phyloP scores from a whole-genome alignment of 2,797 vertebrate species.

The Rhinatrema bivittatum region DNA sequence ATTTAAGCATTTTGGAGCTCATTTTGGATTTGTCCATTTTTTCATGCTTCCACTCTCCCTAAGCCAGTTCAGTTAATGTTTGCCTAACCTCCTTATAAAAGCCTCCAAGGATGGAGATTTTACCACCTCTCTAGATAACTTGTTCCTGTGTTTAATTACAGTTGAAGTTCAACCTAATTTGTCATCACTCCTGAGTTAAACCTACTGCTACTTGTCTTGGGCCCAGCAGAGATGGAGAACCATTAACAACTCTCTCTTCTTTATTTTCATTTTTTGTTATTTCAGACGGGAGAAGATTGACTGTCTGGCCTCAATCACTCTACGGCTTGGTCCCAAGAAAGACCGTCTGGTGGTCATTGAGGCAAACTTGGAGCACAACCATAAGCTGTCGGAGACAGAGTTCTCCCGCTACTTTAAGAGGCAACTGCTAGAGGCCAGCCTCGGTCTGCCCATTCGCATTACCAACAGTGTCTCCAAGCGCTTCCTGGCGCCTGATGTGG shows the following conservation, averaged over 20 bases:
- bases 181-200: too few relatives aligned
- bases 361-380: conserved; percentile 14
- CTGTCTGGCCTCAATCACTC: conserved; percentile 9
- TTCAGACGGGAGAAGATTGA: conserved; percentile 16
- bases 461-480: conserved; percentile 22
- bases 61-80: too few relatives aligned
- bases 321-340: conserved; percentile 17
- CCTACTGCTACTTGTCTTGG: too few relatives aligned
- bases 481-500: conserved; percentile 10
- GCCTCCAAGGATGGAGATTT: too few relatives aligned
- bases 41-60: too few relatives aligned
- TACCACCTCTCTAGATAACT: too few relatives aligned
- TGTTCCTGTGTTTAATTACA: too few relatives aligned
- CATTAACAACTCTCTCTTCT: background rate
- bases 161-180: too few relatives aligned
- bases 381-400: conserved; percentile 1
- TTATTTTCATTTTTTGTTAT: background rate
- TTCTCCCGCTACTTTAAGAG: conserved; percentile 12
- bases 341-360: conserved; percentile 15
- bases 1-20: too few relatives aligned
- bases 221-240: too few relatives aligned
- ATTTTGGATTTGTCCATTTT: too few relatives aligned
- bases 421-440: conserved; percentile 9
- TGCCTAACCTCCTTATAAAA: too few relatives aligned
- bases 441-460: conserved; percentile 16